Evolutionary conservation across 2,113 vertebrate genomes (phyloP).

Genomic region (Tachysurus vachellii): DNA sequence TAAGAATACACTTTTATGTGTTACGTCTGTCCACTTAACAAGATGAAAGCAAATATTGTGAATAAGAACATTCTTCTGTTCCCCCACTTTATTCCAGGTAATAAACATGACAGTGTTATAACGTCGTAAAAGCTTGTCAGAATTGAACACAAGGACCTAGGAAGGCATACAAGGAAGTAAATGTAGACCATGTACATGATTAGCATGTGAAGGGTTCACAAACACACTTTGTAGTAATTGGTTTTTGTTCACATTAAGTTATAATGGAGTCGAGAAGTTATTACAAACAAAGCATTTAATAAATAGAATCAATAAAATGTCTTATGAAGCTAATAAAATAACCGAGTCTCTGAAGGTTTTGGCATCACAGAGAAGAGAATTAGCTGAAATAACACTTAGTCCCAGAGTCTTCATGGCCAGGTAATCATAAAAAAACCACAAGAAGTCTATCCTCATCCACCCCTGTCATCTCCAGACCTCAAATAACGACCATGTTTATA

Average conservation of each 20-base stretch:
- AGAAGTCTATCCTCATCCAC: background rate
- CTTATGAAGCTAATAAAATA: slow-evolving; percentile 10
- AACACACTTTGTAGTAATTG: background rate
- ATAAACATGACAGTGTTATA: background rate
- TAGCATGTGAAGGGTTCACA: background rate
- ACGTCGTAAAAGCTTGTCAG: background rate
- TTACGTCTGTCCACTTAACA: background rate
- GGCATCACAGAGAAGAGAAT: background rate
- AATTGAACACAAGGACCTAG: background rate
- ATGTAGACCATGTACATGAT: background rate
- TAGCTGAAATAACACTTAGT: background rate
- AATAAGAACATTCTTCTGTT: background rate
- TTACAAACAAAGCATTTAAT: slow-evolving; percentile 14
- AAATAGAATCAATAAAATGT: background rate
- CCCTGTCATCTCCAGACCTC: background rate
- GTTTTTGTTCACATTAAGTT: background rate
- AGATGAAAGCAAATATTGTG: background rate
- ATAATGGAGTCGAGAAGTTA: background rate
- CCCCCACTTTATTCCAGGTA: background rate
- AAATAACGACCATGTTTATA: background rate
- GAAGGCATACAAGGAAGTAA: too few species aligned
- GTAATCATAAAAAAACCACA: too few species aligned
- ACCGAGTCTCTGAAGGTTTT: background rate
- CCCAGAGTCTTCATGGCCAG: background rate
- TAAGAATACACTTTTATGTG: too few species aligned